A percentile compares a stretch with the other conserved stretches of the same genome.
These are phyloP conservation scores for Apteryx owenii DNA, from an alignment of 2,113 vertebrate genomes.

Conservation along the genomic window DNA sequence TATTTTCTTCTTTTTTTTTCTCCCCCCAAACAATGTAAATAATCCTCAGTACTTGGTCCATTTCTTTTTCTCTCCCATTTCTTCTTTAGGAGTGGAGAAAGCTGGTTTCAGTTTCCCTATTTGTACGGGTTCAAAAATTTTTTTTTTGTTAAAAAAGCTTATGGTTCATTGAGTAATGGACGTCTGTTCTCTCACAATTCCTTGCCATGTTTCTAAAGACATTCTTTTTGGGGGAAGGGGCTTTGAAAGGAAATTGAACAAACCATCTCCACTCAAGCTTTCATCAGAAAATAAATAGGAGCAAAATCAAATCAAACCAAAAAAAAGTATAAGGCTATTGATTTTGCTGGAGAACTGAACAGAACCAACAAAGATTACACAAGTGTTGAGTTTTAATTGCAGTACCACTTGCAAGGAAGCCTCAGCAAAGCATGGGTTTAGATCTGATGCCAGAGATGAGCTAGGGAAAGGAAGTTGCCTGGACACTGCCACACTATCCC, in stretches of 20 bases:
- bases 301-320: neutral
- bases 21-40: slow-evolving; percentile 20
- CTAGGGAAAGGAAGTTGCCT: neutral
- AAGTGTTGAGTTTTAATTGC: neutral
- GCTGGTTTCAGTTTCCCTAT: slow-evolving; percentile 3
- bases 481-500: neutral
- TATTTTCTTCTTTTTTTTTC: slow-evolving; percentile 14
- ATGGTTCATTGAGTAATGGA: neutral
- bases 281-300: slow-evolving; percentile 3
- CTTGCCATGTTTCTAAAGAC: neutral
- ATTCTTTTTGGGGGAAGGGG: neutral
- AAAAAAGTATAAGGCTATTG: neutral
- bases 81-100: slow-evolving; percentile 19
- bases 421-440: neutral
- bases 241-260: neutral
- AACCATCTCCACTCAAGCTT: neutral
- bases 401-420: neutral
- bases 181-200: neutral
- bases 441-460: neutral
- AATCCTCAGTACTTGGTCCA: neutral
- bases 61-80: neutral
- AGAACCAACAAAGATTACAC: neutral
- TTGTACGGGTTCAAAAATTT: neutral
- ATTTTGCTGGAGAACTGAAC: neutral
- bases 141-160: neutral